These are phyloP conservation scores for Trichopoda pennipes DNA, from an alignment of 2,888 invertebrate genomes.

Conservation along the genomic window DNA sequence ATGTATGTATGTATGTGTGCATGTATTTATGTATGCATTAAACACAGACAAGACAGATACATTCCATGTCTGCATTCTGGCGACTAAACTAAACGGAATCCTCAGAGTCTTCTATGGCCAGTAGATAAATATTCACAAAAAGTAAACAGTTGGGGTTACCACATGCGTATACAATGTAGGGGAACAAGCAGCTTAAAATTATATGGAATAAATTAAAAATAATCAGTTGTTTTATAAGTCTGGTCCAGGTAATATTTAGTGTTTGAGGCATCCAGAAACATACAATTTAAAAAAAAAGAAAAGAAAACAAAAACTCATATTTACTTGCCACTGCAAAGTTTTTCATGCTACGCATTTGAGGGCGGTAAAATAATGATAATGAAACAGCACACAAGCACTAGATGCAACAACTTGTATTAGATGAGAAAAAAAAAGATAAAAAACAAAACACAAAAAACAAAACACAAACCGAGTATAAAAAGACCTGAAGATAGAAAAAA, in stretches of 20 bases:
- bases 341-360: slow-evolving; percentile 36
- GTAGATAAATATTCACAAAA: slow-evolving; percentile 10
- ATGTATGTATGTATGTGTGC: no score
- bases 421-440: slow-evolving; percentile 18
- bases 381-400: slow-evolving; percentile 31
- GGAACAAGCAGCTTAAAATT: background rate
- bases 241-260: background rate
- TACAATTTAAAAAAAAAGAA: background rate
- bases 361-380: slow-evolving; percentile 50
- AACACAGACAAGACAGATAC: slow-evolving; percentile 23
- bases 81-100: slow-evolving; percentile 37
- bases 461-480: background rate
- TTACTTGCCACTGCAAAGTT: slow-evolving; percentile 13
- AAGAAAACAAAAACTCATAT: background rate
- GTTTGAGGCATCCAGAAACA: background rate
- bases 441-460: slow-evolving; percentile 18
- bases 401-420: slow-evolving; percentile 48
- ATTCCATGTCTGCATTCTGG: slow-evolving; percentile 7
- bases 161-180: slow-evolving; percentile 43
- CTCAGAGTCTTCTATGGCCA: slow-evolving; percentile 12
- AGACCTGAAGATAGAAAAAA: no score
- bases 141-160: slow-evolving; percentile 34
- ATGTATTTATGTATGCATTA: slow-evolving; percentile 16
- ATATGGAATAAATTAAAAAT: slow-evolving; percentile 19
- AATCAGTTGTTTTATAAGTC: background rate